Percentiles rank a stretch among this genome's conserved stretches.
Conservation (phyloP, 2,888 invertebrate genomes). For the Deroplatys truncata region DNA sequence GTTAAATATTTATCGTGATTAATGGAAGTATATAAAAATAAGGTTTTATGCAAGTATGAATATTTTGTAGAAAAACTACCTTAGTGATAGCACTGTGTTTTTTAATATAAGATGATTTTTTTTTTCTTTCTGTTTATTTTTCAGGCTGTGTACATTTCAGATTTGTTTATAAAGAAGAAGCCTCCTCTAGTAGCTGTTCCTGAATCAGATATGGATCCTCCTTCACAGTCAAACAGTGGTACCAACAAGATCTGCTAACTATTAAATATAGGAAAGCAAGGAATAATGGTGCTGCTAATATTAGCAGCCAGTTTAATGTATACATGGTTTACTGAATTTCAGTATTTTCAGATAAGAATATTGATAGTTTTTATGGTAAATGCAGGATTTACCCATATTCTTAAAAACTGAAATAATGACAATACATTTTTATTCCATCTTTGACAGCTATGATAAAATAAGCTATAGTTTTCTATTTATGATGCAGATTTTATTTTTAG, state of each 20-base stretch:
- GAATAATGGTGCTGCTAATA: background rate
- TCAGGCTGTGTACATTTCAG: slow-evolving; percentile 21
- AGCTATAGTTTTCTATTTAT: background rate
- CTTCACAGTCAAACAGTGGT: slow-evolving; percentile 8
- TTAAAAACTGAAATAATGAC: background rate
- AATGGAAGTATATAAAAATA: too few relatives aligned
- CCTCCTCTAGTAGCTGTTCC: background rate
- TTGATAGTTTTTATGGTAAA: background rate
- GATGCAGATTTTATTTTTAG: background rate
- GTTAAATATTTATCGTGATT: too few relatives aligned
- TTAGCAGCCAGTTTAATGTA: background rate
- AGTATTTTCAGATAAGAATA: background rate
- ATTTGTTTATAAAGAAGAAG: slow-evolving; percentile 13
- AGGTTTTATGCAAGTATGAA: too few relatives aligned
- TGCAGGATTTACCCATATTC: background rate
- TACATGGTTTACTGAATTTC: background rate
- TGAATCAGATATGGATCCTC: slow-evolving; percentile 4
- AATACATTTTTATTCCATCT: background rate
- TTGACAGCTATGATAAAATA: background rate
- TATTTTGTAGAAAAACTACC: too few relatives aligned
- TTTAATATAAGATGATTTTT: too few relatives aligned
- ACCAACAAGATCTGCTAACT: slow-evolving; percentile 14
- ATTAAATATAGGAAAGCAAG: background rate
- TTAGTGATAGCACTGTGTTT: too few relatives aligned
- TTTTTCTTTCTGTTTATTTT: background rate